Conservation (phyloP, 2,888 invertebrate species). For the Steromphala cineraria region DNA sequence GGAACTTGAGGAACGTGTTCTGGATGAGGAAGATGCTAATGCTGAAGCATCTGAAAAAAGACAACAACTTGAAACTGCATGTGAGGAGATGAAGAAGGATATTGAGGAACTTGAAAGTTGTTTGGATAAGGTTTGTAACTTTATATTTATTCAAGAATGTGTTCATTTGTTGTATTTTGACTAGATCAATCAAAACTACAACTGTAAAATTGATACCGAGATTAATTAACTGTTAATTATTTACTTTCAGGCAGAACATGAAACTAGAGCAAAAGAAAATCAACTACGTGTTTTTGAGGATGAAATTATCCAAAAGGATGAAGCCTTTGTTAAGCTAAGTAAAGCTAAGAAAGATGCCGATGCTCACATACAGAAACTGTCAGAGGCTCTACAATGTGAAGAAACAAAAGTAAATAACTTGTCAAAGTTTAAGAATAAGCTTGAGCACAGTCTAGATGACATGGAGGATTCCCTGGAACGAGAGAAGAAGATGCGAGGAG, state of each 20-base stretch:
- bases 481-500: slow-evolving; percentile 98
- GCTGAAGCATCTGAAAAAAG: slow-evolving; percentile 95
- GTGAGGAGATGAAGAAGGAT: slow-evolving; percentile 96
- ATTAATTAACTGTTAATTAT: no score
- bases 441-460: slow-evolving; percentile 98
- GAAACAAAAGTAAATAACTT: slow-evolving; percentile 99
- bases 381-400: slow-evolving; percentile 82
- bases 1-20: slow-evolving; percentile 97
- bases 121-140: slow-evolving; percentile 76
- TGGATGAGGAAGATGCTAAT: slow-evolving; percentile 97
- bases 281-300: slow-evolving; percentile 89
- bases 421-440: slow-evolving; percentile 98
- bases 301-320: slow-evolving; percentile 98
- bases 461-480: slow-evolving; percentile 98
- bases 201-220: no score
- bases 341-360: slow-evolving; percentile 99
- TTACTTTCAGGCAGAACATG: slow-evolving; percentile 83
- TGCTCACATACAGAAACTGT: slow-evolving; percentile 79
- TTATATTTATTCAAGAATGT: no score
- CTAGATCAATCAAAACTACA: no score
- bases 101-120: slow-evolving; percentile 96
- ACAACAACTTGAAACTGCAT: slow-evolving; percentile 97
- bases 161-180: no score
- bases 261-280: slow-evolving; percentile 98
- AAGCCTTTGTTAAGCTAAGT: slow-evolving; percentile 98